phyloP scores from a whole-genome alignment of 1,140 invertebrate species.

The Aphelinus certus region DNA sequence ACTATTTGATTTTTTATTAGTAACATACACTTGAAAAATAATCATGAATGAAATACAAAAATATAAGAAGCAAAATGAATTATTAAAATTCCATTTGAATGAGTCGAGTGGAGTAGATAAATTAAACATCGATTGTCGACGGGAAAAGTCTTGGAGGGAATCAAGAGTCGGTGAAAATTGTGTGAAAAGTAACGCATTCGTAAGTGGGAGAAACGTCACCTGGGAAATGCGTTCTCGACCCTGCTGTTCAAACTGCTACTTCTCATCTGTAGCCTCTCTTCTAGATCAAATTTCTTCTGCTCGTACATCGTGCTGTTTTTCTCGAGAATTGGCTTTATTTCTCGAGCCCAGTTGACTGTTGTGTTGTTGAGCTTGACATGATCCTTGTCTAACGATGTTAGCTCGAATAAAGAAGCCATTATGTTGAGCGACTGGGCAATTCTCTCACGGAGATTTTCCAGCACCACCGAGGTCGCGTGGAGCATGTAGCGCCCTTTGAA shows the following conservation, averaged over 20 bases:
- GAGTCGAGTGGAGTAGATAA: neutral
- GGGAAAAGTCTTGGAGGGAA: neutral
- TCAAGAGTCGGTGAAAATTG: too few species aligned
- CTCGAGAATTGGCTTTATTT: constrained; percentile 78
- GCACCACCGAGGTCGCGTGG: constrained; percentile 69
- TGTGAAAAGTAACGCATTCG: too few species aligned
- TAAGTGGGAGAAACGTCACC: constrained; percentile 47
- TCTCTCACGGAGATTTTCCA: constrained; percentile 71
- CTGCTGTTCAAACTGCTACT: constrained; percentile 76
- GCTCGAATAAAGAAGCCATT: constrained; percentile 74
- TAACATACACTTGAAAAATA: too few species aligned
- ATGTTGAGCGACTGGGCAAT: constrained; percentile 72
- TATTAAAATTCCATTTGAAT: too few species aligned
- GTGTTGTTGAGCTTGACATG: constrained; percentile 74
- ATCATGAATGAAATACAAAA: too few species aligned
- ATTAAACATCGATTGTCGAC: constrained; percentile 4
- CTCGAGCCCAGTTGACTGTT: constrained; percentile 77
- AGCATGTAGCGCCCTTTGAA: constrained; percentile 71
- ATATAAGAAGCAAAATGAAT: too few species aligned
- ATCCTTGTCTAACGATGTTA: constrained; percentile 72
- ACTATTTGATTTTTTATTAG: too few species aligned
- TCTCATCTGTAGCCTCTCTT: constrained; percentile 77
- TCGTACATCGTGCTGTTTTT: constrained; percentile 79
- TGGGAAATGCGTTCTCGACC: constrained; percentile 76
- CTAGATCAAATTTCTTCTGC: constrained; percentile 81